phyloP scores from a whole-genome alignment of 2,888 invertebrate genomes.

The Meliscaeva auricollis region DNA sequence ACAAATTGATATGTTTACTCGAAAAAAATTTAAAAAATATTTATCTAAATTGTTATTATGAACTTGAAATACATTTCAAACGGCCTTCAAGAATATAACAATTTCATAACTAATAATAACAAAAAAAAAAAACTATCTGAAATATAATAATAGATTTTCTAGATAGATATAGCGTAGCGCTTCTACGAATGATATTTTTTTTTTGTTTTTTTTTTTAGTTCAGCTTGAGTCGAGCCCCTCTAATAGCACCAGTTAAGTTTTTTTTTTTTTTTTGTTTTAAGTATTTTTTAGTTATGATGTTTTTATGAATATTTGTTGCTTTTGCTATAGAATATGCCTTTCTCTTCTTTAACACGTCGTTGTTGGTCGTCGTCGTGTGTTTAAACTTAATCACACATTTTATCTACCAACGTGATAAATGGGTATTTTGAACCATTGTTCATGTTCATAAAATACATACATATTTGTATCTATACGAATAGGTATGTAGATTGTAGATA shows the following conservation, averaged over 20 bases:
- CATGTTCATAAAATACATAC: not conserved
- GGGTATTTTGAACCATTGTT: slow-evolving; percentile 61
- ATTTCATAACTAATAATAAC: slow-evolving; percentile 4
- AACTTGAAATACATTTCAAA: slow-evolving; percentile 38
- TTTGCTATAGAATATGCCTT: slow-evolving; percentile 41
- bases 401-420: slow-evolving; percentile 63
- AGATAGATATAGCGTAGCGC: not conserved
- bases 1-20: too few relatives aligned
- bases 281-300: slow-evolving; percentile 35
- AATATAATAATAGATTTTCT: slow-evolving; percentile 15
- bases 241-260: slow-evolving; percentile 59
- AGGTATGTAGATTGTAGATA: too few relatives aligned
- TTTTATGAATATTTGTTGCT: not conserved
- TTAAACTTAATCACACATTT: slow-evolving; percentile 57
- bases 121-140: slow-evolving; percentile 13
- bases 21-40: slow-evolving; percentile 13
- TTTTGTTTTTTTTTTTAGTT: slow-evolving; percentile 14
- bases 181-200: slow-evolving; percentile 1
- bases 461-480: not conserved
- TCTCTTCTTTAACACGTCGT: slow-evolving; percentile 37
- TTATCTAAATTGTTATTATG: slow-evolving; percentile 33
- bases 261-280: slow-evolving; percentile 47
- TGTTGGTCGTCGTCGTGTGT: slow-evolving; percentile 4
- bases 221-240: slow-evolving; percentile 42
- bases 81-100: slow-evolving; percentile 13